Conservation (phyloP, 2,113 vertebrate species). For the Anoplopoma fimbria region DNA sequence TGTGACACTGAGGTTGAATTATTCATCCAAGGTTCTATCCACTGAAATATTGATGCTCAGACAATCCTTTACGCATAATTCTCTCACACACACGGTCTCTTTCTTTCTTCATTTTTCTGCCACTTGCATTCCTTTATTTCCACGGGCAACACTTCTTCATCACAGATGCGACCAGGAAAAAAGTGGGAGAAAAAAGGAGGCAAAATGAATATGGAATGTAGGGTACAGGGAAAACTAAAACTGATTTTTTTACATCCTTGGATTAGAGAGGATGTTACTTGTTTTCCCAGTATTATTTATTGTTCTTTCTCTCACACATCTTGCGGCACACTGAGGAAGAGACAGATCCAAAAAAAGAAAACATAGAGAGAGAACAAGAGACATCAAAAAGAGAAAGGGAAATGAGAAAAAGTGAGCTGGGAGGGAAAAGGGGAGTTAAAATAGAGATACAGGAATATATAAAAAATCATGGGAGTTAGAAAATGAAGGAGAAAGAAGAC, state of each 20-base stretch:
- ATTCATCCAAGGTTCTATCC: slow-evolving; percentile 72
- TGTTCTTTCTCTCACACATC: slow-evolving; percentile 3
- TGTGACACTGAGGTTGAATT: slow-evolving; percentile 66
- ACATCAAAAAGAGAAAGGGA: neutral
- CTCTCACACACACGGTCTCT: neutral
- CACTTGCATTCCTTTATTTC: neutral
- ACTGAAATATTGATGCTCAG: slow-evolving; percentile 76
- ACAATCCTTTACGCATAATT: slow-evolving; percentile 50
- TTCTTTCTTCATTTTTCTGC: slow-evolving; percentile 4
- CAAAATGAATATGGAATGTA: neutral
- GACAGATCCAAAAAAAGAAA: neutral
- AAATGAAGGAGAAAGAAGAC: neutral
- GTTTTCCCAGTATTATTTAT: slow-evolving; percentile 1
- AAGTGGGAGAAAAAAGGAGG: accelerated
- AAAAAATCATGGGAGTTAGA: neutral
- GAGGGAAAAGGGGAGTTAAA: neutral
- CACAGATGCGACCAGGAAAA: neutral
- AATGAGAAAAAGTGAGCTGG: neutral
- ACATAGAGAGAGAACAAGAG: neutral
- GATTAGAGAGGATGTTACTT: neutral
- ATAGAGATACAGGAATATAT: neutral
- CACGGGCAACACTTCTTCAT: slow-evolving; percentile 3
- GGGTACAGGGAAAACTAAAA: neutral
- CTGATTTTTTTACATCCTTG: neutral
- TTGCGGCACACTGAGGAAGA: neutral